Conservation (phyloP, 2,888 invertebrate genomes). For the Drosophila yooni region DNA sequence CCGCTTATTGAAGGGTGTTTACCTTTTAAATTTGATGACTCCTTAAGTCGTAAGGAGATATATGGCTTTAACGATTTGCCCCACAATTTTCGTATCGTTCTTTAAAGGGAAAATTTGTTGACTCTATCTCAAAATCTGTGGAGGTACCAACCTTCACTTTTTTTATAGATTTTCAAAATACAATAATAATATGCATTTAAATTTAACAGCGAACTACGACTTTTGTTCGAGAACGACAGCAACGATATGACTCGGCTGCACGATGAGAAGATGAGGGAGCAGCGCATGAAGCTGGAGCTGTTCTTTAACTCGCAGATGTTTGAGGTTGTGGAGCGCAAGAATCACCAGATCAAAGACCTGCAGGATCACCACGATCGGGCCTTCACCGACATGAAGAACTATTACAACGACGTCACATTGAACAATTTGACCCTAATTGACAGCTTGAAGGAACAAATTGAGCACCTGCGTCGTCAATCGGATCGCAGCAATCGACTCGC, state of each 20-base stretch:
- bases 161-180: neutral
- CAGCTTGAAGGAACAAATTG: slow-evolving; percentile 94
- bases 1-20: neutral
- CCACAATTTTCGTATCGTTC: neutral
- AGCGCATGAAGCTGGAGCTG: slow-evolving; percentile 90
- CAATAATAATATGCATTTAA: slow-evolving; percentile 4
- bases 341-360: slow-evolving; percentile 92
- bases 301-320: slow-evolving; percentile 93
- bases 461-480: slow-evolving; percentile 90
- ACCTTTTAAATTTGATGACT: neutral
- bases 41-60: neutral
- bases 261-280: slow-evolving; percentile 89
- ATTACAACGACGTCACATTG: slow-evolving; percentile 97
- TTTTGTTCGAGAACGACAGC: slow-evolving; percentile 89
- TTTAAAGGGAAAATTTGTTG: neutral
- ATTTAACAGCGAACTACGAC: slow-evolving; percentile 86
- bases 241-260: slow-evolving; percentile 87
- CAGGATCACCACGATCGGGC: slow-evolving; percentile 93
- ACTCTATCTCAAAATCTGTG: neutral
- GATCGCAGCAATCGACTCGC: slow-evolving; percentile 91
- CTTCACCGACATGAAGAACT: slow-evolving; percentile 95
- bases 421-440: slow-evolving; percentile 96
- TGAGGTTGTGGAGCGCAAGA: slow-evolving; percentile 96
- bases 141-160: neutral
- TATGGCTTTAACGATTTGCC: neutral